Percentiles rank a stretch among this genome's conserved stretches.
phyloP scores from a whole-genome alignment of 2,888 invertebrate genomes.

The Mythimna impura region DNA sequence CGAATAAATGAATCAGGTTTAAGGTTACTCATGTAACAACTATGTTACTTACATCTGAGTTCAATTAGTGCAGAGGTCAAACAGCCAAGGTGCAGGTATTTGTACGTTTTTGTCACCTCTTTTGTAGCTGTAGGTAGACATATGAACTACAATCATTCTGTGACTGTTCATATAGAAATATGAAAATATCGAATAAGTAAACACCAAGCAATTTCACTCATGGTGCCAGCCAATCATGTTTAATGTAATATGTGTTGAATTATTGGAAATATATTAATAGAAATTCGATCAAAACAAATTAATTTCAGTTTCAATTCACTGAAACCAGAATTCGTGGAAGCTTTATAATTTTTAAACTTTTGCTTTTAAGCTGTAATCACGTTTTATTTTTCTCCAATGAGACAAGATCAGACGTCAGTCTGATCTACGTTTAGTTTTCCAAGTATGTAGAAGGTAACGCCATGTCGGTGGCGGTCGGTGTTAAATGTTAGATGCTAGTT shows the following conservation, averaged over 20 bases:
- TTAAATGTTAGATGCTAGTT: conserved; percentile 75
- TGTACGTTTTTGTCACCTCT: too few relatives aligned
- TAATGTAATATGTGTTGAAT: background rate
- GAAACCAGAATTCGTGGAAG: conserved; percentile 8
- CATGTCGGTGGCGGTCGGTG: conserved; percentile 63
- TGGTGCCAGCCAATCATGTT: conserved; percentile 1
- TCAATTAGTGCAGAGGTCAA: conserved; percentile 14
- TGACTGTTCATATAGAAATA: background rate
- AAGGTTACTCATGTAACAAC: conserved; percentile 27
- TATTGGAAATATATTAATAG: conserved; percentile 12
- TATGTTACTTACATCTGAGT: conserved; percentile 11
- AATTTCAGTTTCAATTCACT: conserved; percentile 5
- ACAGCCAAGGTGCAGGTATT: background rate
- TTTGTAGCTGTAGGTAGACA: too few relatives aligned
- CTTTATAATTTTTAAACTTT: background rate
- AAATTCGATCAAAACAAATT: conserved; percentile 4
- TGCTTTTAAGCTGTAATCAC: background rate
- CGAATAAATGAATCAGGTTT: conserved; percentile 39
- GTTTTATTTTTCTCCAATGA: conserved; percentile 5
- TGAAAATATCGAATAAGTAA: background rate
- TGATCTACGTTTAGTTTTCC: conserved; percentile 24
- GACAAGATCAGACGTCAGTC: background rate
- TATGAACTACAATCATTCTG: background rate
- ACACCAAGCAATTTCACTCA: background rate
- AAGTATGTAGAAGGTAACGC: conserved; percentile 58